Conservation (phyloP, 1,140 invertebrate species). For the Ooceraea biroi region DNA sequence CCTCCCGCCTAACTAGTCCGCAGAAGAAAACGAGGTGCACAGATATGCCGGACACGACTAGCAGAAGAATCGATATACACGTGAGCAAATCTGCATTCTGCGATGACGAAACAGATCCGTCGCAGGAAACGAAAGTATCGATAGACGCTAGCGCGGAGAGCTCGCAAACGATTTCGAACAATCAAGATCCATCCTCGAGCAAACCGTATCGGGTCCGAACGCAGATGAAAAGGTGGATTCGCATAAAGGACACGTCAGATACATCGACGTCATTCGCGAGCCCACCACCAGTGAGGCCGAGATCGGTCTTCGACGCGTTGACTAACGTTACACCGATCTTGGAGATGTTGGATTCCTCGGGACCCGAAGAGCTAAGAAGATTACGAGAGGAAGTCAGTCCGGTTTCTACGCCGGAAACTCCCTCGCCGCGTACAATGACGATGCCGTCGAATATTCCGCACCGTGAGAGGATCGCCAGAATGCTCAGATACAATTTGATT, state of each 20-base stretch:
- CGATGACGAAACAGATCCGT: slow-evolving; percentile 63
- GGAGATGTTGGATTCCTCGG: slow-evolving; percentile 80
- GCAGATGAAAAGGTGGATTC: slow-evolving; percentile 62
- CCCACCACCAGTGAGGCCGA: slow-evolving; percentile 75
- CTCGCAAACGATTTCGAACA: slow-evolving; percentile 62
- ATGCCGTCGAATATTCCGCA: slow-evolving; percentile 81
- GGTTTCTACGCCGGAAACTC: slow-evolving; percentile 84
- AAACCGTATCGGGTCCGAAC: slow-evolving; percentile 68
- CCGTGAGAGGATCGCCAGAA: slow-evolving; percentile 63
- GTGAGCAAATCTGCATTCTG: slow-evolving; percentile 51
- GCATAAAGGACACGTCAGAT: slow-evolving; percentile 80
- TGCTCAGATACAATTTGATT: slow-evolving; percentile 62
- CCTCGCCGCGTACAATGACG: slow-evolving; percentile 81
- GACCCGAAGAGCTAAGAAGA: slow-evolving; percentile 60
- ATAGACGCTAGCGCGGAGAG: slow-evolving; percentile 79
- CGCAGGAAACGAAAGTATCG: slow-evolving; percentile 44
- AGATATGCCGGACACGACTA: neutral
- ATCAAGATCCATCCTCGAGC: slow-evolving; percentile 14
- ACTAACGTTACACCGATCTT: slow-evolving; percentile 78
- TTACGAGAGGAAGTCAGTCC: slow-evolving; percentile 75
- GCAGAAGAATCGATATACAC: slow-evolving; percentile 58
- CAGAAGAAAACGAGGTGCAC: slow-evolving; percentile 56
- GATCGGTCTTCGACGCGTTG: slow-evolving; percentile 47
- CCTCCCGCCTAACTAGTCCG: slow-evolving; percentile 60
- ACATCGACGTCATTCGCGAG: slow-evolving; percentile 83